Conservation (phyloP, 2,797 vertebrate species). For the Myotis pilosus region DNA sequence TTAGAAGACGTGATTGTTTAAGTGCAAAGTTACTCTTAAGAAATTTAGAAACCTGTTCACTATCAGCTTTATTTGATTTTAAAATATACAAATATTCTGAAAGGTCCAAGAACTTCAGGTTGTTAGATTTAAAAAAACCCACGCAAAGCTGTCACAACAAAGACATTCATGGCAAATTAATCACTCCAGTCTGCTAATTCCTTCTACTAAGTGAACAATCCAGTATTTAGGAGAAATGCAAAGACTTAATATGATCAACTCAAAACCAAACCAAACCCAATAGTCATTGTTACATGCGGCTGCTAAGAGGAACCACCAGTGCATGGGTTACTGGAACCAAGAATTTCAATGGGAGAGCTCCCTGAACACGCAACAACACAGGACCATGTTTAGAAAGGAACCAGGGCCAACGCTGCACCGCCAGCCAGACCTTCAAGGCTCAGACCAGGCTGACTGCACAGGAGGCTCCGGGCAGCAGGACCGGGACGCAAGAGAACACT, state of each 20-base stretch:
- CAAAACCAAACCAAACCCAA: background rate
- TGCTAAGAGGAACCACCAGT: background rate
- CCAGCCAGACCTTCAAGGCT: background rate
- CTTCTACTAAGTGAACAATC: background rate
- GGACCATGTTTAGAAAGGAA: background rate
- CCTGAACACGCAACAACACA: background rate
- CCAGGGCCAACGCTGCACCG: background rate
- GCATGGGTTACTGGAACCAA: background rate
- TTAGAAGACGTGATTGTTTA: background rate
- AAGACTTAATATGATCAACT: background rate
- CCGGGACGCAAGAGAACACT: background rate
- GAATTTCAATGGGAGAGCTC: background rate
- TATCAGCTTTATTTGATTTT: constrained; percentile 65
- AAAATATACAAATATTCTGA: constrained; percentile 59
- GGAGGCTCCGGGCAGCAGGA: background rate
- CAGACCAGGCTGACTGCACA: background rate
- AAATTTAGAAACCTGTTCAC: constrained; percentile 22
- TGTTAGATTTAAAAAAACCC: constrained; percentile 11
- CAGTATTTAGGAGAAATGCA: constrained; percentile 3
- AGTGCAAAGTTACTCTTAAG: background rate
- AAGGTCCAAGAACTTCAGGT: background rate
- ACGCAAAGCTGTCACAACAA: constrained; percentile 1
- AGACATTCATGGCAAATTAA: background rate
- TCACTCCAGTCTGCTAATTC: background rate
- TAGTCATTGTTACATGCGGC: background rate